A percentile compares a stretch with the other conserved stretches of the same genome.
These are phyloP conservation scores for Penaeus indicus DNA, from an alignment of 1,140 invertebrate species.

Conservation along the genomic window DNA sequence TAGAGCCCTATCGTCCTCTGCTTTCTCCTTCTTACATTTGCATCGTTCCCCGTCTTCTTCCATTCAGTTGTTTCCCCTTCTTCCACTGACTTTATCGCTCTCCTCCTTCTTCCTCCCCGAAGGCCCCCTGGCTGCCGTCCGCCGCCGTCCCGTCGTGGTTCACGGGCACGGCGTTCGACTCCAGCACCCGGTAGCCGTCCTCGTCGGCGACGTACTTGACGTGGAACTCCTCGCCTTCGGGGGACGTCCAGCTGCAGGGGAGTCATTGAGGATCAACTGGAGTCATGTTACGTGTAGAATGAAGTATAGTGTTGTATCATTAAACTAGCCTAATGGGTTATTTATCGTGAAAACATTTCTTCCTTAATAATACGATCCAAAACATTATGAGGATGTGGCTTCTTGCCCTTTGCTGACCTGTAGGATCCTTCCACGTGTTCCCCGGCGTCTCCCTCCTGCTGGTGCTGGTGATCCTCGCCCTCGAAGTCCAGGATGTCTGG, in stretches of 20 bases:
- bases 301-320: too few relatives aligned
- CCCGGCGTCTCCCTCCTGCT: conserved; percentile 3
- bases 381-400: too few relatives aligned
- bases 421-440: conserved; percentile 1
- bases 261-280: neutral
- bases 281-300: too few relatives aligned
- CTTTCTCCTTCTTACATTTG: too few relatives aligned
- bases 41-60: too few relatives aligned
- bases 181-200: conserved; percentile 6
- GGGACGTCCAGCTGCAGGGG: neutral
- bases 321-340: too few relatives aligned
- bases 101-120: neutral
- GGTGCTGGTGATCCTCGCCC: neutral
- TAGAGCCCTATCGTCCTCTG: too few relatives aligned
- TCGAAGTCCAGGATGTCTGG: neutral
- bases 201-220: conserved; percentile 14
- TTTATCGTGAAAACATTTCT: too few relatives aligned
- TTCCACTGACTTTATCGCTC: neutral
- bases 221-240: neutral
- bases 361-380: too few relatives aligned
- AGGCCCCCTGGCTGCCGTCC: neutral
- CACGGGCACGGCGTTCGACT: conserved; percentile 4
- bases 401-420: neutral
- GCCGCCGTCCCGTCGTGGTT: neutral
- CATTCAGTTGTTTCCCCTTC: neutral